Base-by-base conservation (phyloP, 2,888 invertebrate species). In the Hypomecis atomaria region DNA sequence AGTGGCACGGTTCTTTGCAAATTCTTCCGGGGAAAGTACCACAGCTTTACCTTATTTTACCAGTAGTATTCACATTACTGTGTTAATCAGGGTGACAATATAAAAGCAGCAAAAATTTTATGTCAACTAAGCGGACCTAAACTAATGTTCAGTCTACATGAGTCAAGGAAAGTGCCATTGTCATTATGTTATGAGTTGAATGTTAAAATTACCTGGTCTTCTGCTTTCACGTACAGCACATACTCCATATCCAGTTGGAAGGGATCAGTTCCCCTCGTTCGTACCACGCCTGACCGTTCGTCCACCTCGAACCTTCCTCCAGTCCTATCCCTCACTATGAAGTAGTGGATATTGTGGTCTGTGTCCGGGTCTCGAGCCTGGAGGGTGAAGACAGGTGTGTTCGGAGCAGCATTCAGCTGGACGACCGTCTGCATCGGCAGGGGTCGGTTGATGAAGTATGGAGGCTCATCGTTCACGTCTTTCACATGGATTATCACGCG, bases 391-490 rank as follows among this genome's bases (percentile, higher is more conserved):
- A 99, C 98, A 5, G 98, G 98, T 0, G 98, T 98, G 86, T 98
- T 99, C 44, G 98, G 97, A 4, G 98, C 97, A 4, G 99, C 98
- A 85, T 99, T 99, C 59, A 98, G 94, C 82, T 99, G 98, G 0
- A 99, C 98, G 66, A 99, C 98, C 0, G 99, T 98, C 89, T 99
- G 98, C 97, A 99, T 99, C 13, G 99, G 99, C 71, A 98, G 92
- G 0, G 99, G 99, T 1, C 97, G 95, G 92, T 99, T 99, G 92
- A 99, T 97, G 94, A 99, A 99, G 88, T 98, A 97, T 0, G 99
- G 98, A 0, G 97, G 96, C 87, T 99, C 99, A 86, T 99, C 99
- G 91, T 99, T 99, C 59, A 98, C 97, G 88, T 99, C 99, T 83
- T 97, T 97, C 72, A 99, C 97, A 88, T 97, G 97, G 83, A 99